Conservation (phyloP, 2,888 invertebrate genomes). For the Asteroscopus sphinx region DNA sequence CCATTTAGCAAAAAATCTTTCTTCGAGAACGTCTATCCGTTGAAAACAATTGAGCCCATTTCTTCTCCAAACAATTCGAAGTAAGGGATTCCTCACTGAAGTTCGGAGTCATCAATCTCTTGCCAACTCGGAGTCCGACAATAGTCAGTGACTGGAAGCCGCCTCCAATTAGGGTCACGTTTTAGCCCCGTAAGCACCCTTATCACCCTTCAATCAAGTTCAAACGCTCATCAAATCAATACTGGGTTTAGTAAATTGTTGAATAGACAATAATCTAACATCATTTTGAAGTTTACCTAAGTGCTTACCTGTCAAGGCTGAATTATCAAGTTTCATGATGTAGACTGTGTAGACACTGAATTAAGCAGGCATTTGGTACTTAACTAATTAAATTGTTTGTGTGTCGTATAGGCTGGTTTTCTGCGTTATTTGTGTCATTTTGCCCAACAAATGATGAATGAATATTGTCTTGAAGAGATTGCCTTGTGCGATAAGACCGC, state of each 20-base stretch:
- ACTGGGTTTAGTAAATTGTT: slow-evolving; percentile 9
- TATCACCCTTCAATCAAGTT: slow-evolving; percentile 47
- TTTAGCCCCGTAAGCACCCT: slow-evolving; percentile 43
- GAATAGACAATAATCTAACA: slow-evolving; percentile 6
- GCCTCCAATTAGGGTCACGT: slow-evolving; percentile 53
- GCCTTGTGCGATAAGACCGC: too few species aligned
- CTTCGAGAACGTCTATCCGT: slow-evolving; percentile 13
- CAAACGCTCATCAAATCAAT: slow-evolving; percentile 37
- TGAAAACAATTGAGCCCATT: slow-evolving; percentile 45
- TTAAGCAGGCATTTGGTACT: not conserved
- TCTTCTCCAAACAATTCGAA: slow-evolving; percentile 45
- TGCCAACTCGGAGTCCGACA: slow-evolving; percentile 39
- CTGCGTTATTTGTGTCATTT: too few species aligned
- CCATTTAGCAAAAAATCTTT: slow-evolving; percentile 26
- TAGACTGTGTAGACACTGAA: not conserved
- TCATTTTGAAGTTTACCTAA: slow-evolving; percentile 1
- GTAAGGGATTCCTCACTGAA: slow-evolving; percentile 32
- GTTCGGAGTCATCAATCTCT: slow-evolving; percentile 51
- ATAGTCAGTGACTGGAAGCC: slow-evolving; percentile 40
- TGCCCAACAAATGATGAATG: too few species aligned
- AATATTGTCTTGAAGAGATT: too few species aligned
- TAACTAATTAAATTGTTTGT: too few species aligned
- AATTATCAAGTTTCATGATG: slow-evolving; percentile 4
- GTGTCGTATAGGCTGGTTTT: too few species aligned
- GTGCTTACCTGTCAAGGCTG: slow-evolving; percentile 11